Base-by-base conservation (phyloP, 2,888 invertebrate species). In the Gibbula magus region DNA sequence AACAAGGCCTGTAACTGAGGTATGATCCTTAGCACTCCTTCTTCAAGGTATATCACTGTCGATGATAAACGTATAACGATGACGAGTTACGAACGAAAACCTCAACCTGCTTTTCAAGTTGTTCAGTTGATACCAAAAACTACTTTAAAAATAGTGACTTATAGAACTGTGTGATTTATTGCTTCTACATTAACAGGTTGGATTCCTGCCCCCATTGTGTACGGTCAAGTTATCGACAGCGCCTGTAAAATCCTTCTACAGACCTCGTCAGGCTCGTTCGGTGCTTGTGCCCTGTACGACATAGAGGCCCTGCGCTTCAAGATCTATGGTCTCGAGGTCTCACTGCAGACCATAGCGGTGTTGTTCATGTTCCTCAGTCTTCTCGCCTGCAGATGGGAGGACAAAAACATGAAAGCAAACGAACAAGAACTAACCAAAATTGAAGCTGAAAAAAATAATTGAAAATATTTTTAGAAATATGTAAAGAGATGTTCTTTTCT, bases 261-360 rank as follows among this genome's bases (percentile, higher is more conserved):
- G 10, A 51, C 39, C 3, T 80, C 78, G 5, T 88, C 86, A 56
- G 75, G 79, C 0, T 79, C 66, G 0, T 66, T 73, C n/a, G 86
- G 86, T 1, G 81, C 87, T 1, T 88, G 87, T 75, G 77, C 80
- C 7, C 74, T 88, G 16, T 88, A 88, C 80, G 84, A 88, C 70
- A 79, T 85, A 7, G 82, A 73, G 76, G 80, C 56, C 7, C 85
- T 87, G 84, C 54, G 87, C n/a, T 73, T 70, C 20, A 83, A 73
- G 8, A 45, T 86, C 4, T 73, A 79, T 16, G 80, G 84, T 2
- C 53, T 82, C 0, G 84, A 86, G 22, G 75, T 84, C 16, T 61
- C 61, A 8, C 25, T 61, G 29, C 22, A 61, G 29, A 18, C 29
- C 1, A 18, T 22, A 3, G 20, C 61, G 16, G 16, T 61, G 29